Conservation (phyloP, 2,113 vertebrate species). For the Paradoxurus hermaphroditus region DNA sequence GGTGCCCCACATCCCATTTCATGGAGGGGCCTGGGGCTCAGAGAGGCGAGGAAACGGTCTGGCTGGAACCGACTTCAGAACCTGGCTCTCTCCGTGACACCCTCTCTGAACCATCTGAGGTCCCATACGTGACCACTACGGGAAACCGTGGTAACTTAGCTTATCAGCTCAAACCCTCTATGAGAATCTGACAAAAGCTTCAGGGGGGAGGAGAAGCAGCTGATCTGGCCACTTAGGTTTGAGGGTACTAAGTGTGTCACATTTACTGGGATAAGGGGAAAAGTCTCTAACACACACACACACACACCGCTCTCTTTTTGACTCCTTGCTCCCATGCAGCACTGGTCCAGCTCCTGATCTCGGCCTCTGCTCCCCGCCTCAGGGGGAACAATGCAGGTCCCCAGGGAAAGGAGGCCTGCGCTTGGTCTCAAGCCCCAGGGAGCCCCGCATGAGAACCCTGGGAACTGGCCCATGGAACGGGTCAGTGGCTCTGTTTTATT, state of each 20-base stretch:
- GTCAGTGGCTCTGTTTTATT: not conserved
- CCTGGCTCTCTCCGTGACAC: not conserved
- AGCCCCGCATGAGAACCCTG: not conserved
- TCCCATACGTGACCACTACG: not conserved
- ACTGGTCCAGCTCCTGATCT: not conserved
- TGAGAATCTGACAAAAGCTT: not conserved
- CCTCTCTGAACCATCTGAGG: not conserved
- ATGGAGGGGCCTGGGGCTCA: not conserved
- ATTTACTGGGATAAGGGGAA: too few relatives aligned
- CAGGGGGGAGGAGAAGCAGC: not conserved
- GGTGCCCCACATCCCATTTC: not conserved
- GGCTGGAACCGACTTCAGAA: not conserved
- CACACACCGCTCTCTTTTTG: not conserved
- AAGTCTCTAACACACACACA: not conserved
- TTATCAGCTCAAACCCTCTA: not conserved
- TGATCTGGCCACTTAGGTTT: not conserved
- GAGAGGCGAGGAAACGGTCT: not conserved
- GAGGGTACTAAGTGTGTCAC: not conserved
- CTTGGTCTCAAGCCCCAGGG: not conserved
- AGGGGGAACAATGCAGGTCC: not conserved
- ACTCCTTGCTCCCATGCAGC: not conserved
- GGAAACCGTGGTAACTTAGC: not conserved
- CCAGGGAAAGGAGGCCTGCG: not conserved
- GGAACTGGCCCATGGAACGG: accelerated
- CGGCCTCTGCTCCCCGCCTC: not conserved